These are phyloP conservation scores for Phaedon cochleariae DNA, from an alignment of 2,888 invertebrate genomes.

Conservation along the genomic window DNA sequence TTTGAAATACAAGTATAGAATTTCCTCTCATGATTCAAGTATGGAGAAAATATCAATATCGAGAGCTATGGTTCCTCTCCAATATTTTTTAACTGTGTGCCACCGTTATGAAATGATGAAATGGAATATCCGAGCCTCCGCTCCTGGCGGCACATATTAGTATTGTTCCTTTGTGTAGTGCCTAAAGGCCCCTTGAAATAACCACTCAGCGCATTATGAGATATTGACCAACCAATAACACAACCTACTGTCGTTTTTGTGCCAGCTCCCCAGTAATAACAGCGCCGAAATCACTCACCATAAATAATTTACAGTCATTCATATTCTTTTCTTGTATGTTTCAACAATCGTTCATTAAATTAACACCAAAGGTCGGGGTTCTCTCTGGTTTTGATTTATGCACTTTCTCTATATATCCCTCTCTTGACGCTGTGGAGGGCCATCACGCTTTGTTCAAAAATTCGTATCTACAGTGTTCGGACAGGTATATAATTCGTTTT, in stretches of 20 bases:
- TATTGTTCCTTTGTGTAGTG: conserved; percentile 34
- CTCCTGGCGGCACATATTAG: conserved; percentile 28
- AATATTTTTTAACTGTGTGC: too few relatives aligned
- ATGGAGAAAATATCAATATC: too few relatives aligned
- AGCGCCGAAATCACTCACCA: conserved; percentile 38
- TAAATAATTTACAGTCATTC: conserved; percentile 41
- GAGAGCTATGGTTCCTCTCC: too few relatives aligned
- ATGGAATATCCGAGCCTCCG: background rate
- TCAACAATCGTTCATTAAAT: conserved; percentile 43
- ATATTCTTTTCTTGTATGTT: conserved; percentile 37
- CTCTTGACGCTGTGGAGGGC: conserved; percentile 17
- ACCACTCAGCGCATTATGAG: conserved; percentile 40
- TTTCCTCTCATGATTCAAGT: too few relatives aligned
- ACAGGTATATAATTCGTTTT: background rate
- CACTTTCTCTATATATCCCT: conserved; percentile 6
- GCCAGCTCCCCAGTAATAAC: conserved; percentile 39
- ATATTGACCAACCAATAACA: conserved; percentile 40
- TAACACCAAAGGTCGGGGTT: conserved; percentile 37
- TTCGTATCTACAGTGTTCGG: background rate
- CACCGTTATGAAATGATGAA: too few relatives aligned
- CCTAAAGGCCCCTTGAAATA: conserved; percentile 35
- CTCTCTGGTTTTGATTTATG: conserved; percentile 34
- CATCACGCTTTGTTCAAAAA: conserved; percentile 16
- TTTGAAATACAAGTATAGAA: too few relatives aligned
- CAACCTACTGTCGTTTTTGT: conserved; percentile 38